Evolutionary conservation across 2,113 vertebrate genomes (phyloP).

Genomic region (Periophthalmodon schlosseri): DNA sequence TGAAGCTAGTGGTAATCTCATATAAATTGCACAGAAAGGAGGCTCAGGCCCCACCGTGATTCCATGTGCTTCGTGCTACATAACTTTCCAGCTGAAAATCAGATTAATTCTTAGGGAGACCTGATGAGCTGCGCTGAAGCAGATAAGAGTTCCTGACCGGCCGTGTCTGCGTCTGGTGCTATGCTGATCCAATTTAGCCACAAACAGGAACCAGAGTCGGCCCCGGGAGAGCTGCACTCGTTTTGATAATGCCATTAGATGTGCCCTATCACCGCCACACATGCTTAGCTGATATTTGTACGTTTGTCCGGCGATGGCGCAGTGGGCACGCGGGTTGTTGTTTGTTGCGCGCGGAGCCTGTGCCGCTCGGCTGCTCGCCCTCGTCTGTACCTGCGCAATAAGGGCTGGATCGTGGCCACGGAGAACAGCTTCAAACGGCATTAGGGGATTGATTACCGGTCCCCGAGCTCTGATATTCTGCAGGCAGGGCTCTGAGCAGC

Average conservation of each 20-base stretch:
- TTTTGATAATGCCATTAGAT: constrained; percentile 73
- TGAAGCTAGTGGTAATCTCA: constrained; percentile 27
- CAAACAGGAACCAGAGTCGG: constrained; percentile 67
- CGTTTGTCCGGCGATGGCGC: constrained; percentile 50
- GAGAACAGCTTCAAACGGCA: constrained; percentile 70
- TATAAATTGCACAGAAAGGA: constrained; percentile 20
- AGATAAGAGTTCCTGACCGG: constrained; percentile 69
- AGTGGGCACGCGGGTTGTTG: constrained; percentile 60
- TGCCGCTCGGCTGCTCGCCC: constrained; percentile 3
- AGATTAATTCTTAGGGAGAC: constrained; percentile 52
- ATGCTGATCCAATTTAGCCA: constrained; percentile 73
- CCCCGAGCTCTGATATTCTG: constrained; percentile 69
- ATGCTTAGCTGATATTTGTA: constrained; percentile 65
- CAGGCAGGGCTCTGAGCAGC: constrained; percentile 61
- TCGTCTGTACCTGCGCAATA: constrained; percentile 15
- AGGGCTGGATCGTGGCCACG: constrained; percentile 48
- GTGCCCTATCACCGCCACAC: constrained; percentile 54
- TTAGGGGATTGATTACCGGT: constrained; percentile 81
- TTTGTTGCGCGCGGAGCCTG: constrained; percentile 6
- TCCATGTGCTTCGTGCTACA: constrained; percentile 24
- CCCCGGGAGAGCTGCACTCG: constrained; percentile 62
- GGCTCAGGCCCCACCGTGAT: constrained; percentile 30
- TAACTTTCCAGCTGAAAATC: constrained; percentile 49
- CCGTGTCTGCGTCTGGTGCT: constrained; percentile 60
- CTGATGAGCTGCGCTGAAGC: constrained; percentile 42